Evolutionary conservation across 1,140 invertebrate species (phyloP).

Genomic region (Drosophila sucinea): DNA sequence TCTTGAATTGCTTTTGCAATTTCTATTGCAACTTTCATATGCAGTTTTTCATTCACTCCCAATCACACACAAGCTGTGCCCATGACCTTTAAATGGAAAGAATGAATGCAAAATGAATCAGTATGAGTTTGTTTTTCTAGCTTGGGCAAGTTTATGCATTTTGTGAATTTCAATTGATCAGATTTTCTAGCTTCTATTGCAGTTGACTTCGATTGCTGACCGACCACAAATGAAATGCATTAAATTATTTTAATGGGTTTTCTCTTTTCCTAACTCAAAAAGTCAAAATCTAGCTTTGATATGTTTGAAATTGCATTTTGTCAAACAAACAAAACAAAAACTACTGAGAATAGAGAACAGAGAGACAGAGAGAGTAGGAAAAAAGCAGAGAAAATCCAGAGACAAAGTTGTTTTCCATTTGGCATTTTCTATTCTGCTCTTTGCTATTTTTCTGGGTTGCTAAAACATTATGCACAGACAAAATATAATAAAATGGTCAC

Average conservation of each 20-base stretch:
- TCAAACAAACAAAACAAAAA: neutral
- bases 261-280: neutral
- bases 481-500: conserved; percentile 11
- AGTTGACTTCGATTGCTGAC: neutral
- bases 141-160: neutral
- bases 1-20: too few species aligned
- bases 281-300: conserved; percentile 3
- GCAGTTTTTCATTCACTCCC: too few species aligned
- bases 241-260: conserved; percentile 11
- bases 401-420: conserved; percentile 1
- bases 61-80: too few species aligned
- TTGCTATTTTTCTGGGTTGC: conserved; percentile 5
- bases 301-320: conserved; percentile 3
- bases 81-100: too few species aligned
- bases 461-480: conserved; percentile 7
- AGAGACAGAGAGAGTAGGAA: too few species aligned
- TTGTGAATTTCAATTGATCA: neutral
- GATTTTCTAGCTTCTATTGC: neutral
- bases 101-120: too few species aligned
- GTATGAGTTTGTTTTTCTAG: too few species aligned
- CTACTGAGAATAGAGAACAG: neutral
- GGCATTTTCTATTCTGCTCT: neutral
- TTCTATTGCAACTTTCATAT: too few species aligned
- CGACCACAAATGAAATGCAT: conserved; percentile 5
- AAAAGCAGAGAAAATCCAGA: neutral